Conservation (phyloP, 2,797 vertebrate species). For the Thamnophis elegans region DNA sequence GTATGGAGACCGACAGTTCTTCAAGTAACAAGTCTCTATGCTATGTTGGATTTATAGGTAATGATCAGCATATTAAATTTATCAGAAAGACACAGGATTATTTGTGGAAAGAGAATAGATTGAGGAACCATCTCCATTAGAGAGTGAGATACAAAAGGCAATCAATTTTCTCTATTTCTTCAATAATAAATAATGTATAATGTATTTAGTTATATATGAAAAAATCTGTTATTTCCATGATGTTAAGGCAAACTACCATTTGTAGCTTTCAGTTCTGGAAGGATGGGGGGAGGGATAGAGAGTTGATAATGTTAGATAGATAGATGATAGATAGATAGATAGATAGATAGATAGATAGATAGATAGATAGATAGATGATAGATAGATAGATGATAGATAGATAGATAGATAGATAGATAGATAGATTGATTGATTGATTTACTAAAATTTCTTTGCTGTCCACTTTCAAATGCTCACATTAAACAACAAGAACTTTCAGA, state of each 20-base stretch:
- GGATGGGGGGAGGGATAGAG: neutral
- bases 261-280: neutral
- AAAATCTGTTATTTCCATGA: neutral
- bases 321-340: no score
- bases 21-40: neutral
- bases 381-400: neutral
- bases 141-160: neutral
- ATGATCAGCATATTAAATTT: neutral
- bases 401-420: no score
- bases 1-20: neutral
- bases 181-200: slow-evolving; percentile 1
- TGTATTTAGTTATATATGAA: slow-evolving; percentile 54
- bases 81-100: neutral
- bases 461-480: neutral
- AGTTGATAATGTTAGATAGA: no score
- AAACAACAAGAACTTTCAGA: neutral
- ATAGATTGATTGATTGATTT: neutral
- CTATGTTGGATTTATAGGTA: neutral
- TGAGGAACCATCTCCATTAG: neutral
- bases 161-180: neutral
- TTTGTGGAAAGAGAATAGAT: neutral
- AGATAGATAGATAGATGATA: no score
- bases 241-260: neutral
- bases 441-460: neutral
- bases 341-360: no score